Percentiles rank a stretch among this genome's conserved stretches.
phyloP scores from a whole-genome alignment of 2,113 vertebrate species.

The Hirundichthys speculiger region DNA sequence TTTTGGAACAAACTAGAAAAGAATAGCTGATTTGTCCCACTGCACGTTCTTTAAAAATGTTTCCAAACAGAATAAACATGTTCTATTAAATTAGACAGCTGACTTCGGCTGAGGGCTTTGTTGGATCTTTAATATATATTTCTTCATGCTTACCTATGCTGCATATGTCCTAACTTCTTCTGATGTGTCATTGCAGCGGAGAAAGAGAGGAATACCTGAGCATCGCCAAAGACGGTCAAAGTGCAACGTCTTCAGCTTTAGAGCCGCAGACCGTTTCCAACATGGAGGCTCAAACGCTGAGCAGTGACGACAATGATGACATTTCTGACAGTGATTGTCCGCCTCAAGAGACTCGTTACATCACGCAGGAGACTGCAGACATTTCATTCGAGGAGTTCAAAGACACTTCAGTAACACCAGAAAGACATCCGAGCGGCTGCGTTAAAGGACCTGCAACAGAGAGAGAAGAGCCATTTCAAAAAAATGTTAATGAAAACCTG shows the following conservation, averaged over 20 bases:
- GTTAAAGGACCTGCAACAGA: background rate
- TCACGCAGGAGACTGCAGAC: conserved; percentile 2
- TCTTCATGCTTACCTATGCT: background rate
- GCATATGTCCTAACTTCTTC: background rate
- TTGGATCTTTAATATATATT: background rate
- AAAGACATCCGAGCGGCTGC: background rate
- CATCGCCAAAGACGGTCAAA: background rate
- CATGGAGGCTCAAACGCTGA: conserved; percentile 1
- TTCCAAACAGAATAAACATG: too few relatives aligned
- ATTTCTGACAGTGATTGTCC: conserved; percentile 5
- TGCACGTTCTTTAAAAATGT: too few relatives aligned
- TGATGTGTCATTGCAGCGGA: conserved; percentile 31
- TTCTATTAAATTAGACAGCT: too few relatives aligned
- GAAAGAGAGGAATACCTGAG: conserved; percentile 4
- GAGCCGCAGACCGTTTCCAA: background rate
- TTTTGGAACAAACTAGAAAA: too few relatives aligned
- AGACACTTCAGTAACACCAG: background rate
- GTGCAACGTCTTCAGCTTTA: conserved; percentile 16
- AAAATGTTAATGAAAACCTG: background rate
- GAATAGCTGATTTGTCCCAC: too few relatives aligned
- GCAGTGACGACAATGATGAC: background rate
- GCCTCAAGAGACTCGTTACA: background rate
- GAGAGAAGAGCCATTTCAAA: background rate
- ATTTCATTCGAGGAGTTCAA: background rate
- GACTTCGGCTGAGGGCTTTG: too few relatives aligned